Conservation (phyloP, 2,797 vertebrate genomes). For the Furcifer pardalis region DNA sequence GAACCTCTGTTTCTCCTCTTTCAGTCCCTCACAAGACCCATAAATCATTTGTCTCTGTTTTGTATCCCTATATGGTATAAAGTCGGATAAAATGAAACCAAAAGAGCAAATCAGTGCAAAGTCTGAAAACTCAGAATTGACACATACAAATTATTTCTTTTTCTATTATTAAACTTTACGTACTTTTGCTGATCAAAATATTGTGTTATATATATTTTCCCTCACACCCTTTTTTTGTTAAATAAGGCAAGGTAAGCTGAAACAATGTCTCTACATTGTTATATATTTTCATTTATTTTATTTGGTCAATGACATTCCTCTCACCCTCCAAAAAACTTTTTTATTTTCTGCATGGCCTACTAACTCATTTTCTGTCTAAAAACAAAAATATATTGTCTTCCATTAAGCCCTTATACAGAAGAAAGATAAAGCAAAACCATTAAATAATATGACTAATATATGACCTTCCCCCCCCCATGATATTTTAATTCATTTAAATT, state of each 20-base stretch:
- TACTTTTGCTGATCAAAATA: slow-evolving; percentile 1
- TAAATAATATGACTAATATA: neutral
- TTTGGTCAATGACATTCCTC: neutral
- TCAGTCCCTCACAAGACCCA: slow-evolving; percentile 7
- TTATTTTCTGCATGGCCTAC: neutral
- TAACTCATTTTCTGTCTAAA: neutral
- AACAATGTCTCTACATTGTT: neutral
- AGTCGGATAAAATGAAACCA: slow-evolving; percentile 23
- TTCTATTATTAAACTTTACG: slow-evolving; percentile 2
- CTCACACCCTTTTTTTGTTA: neutral
- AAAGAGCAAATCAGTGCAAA: slow-evolving; percentile 21
- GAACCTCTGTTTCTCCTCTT: slow-evolving; percentile 9
- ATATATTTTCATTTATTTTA: neutral
- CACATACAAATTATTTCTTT: neutral
- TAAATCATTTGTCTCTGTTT: slow-evolving; percentile 21
- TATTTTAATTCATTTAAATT: neutral
- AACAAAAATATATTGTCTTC: neutral
- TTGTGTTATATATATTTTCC: neutral
- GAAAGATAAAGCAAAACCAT: neutral
- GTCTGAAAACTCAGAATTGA: slow-evolving; percentile 8
- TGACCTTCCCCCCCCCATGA: rapidly evolving
- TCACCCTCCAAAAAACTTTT: too few species aligned
- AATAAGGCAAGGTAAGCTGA: neutral
- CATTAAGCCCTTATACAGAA: neutral
- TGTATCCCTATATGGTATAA: slow-evolving; percentile 1